These are phyloP conservation scores for Perccottus glenii DNA, from an alignment of 2,113 vertebrate genomes.

Conservation along the genomic window DNA sequence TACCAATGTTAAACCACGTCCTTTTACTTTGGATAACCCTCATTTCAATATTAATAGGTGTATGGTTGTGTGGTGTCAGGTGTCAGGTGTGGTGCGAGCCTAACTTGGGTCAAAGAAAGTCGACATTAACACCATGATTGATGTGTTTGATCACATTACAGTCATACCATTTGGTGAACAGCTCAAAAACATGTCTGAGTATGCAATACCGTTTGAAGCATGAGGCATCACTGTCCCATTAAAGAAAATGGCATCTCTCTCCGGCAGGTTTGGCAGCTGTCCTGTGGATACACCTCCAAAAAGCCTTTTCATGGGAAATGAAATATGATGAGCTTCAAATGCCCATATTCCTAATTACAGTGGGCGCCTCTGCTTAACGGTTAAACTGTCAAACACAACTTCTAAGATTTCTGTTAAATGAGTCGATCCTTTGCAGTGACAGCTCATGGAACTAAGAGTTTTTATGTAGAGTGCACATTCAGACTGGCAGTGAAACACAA, in stretches of 20 bases:
- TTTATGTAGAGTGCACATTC: constrained; percentile 32
- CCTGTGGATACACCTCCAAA: constrained; percentile 3
- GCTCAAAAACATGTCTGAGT: background rate
- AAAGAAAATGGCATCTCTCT: background rate
- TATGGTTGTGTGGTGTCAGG: too few relatives aligned
- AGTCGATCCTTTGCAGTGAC: constrained; percentile 6
- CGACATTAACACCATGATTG: background rate
- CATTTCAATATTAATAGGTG: too few relatives aligned
- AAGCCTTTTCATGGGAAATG: constrained; percentile 1
- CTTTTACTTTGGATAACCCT: too few relatives aligned
- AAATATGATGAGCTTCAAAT: constrained; percentile 3
- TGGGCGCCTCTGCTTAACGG: background rate
- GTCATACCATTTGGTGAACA: background rate
- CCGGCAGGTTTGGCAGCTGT: constrained; percentile 2
- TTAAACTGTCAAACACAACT: constrained; percentile 21
- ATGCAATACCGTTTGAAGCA: background rate
- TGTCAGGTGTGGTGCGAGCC: too few relatives aligned
- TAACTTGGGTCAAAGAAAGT: background rate
- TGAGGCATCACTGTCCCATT: constrained; percentile 1
- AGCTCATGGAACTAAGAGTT: constrained; percentile 27
- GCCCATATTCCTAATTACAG: constrained; percentile 7
- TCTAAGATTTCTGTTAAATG: constrained; percentile 11
- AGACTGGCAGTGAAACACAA: constrained; percentile 28
- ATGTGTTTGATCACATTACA: background rate
- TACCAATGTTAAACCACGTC: too few relatives aligned